Evolutionary conservation across 1,140 invertebrate species (phyloP).

Genomic region (Lycorma delicatula): DNA sequence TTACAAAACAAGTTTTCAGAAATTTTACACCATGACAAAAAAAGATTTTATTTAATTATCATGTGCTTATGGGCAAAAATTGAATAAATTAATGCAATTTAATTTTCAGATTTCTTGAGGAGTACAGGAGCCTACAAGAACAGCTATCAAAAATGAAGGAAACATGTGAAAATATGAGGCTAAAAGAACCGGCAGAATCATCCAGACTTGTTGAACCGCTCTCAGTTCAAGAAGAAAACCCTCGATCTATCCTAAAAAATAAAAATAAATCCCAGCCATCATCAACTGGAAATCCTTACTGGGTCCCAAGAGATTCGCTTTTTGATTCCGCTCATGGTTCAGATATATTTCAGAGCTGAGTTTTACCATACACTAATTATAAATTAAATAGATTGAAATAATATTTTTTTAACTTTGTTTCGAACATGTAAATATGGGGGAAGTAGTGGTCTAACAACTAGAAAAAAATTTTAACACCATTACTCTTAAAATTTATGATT

Average conservation of each 20-base stretch:
- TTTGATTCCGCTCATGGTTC: background rate
- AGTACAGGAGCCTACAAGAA: slow-evolving; percentile 62
- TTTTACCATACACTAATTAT: too few species aligned
- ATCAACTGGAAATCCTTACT: slow-evolving; percentile 4
- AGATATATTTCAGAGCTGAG: slow-evolving; percentile 13
- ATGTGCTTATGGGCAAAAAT: too few species aligned
- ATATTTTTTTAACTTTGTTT: too few species aligned
- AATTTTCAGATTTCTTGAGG: slow-evolving; percentile 53
- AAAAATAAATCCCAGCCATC: slow-evolving; percentile 33
- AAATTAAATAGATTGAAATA: too few species aligned
- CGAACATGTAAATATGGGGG: too few species aligned
- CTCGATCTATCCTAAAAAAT: slow-evolving; percentile 45
- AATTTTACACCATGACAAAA: background rate
- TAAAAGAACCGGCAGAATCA: background rate
- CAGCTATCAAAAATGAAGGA: slow-evolving; percentile 68
- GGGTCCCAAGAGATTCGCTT: slow-evolving; percentile 1
- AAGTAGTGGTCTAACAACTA: too few species aligned
- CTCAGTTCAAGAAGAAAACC: slow-evolving; percentile 37
- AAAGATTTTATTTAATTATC: too few species aligned
- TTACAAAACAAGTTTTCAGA: background rate
- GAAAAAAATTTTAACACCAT: too few species aligned
- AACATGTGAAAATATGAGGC: slow-evolving; percentile 45
- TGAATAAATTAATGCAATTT: too few species aligned
- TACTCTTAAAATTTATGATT: too few species aligned
- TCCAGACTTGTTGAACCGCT: background rate